These are phyloP conservation scores for Chiloscyllium plagiosum DNA, from an alignment of 2,113 vertebrate species.

Conservation along the genomic window DNA sequence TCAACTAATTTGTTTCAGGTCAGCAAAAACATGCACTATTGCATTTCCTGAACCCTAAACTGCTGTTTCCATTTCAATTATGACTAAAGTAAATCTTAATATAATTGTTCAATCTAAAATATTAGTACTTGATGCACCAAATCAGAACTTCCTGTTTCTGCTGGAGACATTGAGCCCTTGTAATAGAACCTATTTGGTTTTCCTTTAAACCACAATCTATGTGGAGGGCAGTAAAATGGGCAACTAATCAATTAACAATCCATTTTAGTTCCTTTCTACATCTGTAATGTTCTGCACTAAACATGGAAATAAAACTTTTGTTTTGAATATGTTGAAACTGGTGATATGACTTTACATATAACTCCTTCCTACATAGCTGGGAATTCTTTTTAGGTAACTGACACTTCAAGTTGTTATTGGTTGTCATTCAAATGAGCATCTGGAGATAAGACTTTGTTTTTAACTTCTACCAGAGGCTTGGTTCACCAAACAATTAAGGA, in stretches of 20 bases:
- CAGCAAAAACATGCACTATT: background rate
- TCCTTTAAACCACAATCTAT: background rate
- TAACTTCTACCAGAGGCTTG: background rate
- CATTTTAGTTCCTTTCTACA: background rate
- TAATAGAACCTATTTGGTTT: background rate
- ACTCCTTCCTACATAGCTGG: background rate
- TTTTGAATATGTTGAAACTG: background rate
- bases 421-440: background rate
- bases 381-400: background rate
- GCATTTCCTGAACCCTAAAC: background rate
- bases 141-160: background rate
- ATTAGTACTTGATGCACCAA: background rate
- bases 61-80: background rate
- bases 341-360: background rate
- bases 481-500: background rate
- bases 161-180: background rate
- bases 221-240: background rate
- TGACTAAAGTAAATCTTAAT: background rate
- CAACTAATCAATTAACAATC: background rate
- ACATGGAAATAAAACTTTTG: background rate
- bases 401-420: background rate
- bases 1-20: too few species aligned
- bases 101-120: background rate
- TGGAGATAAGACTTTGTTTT: background rate
- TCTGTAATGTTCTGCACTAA: background rate